phyloP scores from a whole-genome alignment of 1,140 invertebrate species.

The Chlorops oryzae region DNA sequence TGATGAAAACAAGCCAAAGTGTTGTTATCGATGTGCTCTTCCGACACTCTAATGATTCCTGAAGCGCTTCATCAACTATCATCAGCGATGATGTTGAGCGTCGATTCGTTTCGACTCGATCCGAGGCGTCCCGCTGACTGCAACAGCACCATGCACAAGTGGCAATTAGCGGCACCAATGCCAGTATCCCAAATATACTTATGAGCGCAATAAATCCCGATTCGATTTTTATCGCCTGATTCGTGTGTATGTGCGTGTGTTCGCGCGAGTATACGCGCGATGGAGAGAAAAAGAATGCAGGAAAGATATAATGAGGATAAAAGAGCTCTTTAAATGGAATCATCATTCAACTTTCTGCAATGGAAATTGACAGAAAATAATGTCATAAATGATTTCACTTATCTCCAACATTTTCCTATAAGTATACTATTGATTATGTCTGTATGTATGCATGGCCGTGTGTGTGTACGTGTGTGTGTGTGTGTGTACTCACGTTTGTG shows the following conservation, averaged over 20 bases:
- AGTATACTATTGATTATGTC: too few relatives aligned
- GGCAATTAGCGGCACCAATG: constrained; percentile 39
- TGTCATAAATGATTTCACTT: too few relatives aligned
- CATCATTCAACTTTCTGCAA: background rate
- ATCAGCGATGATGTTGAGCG: constrained; percentile 32
- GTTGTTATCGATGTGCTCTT: constrained; percentile 39
- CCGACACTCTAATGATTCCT: constrained; percentile 36
- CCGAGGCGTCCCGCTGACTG: constrained; percentile 25
- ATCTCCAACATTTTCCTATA: too few relatives aligned
- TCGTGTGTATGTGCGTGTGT: too few relatives aligned
- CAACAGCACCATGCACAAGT: constrained; percentile 43
- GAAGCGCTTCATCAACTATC: constrained; percentile 35
- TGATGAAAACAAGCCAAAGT: constrained; percentile 47
- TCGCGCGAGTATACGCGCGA: too few relatives aligned
- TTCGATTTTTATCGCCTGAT: constrained; percentile 50
- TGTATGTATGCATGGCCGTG: too few relatives aligned
- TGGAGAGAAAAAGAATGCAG: background rate
- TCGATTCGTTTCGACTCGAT: constrained; percentile 30
- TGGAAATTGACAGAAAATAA: background rate
- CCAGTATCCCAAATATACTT: constrained; percentile 42
- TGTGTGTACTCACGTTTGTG: constrained; percentile 36
- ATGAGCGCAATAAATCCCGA: constrained; percentile 49
- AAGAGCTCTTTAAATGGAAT: background rate
- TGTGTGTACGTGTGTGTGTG: too few relatives aligned
- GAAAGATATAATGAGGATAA: background rate